Base-by-base conservation (phyloP, 2,888 invertebrate genomes). In the Stramonita haemastoma region DNA sequence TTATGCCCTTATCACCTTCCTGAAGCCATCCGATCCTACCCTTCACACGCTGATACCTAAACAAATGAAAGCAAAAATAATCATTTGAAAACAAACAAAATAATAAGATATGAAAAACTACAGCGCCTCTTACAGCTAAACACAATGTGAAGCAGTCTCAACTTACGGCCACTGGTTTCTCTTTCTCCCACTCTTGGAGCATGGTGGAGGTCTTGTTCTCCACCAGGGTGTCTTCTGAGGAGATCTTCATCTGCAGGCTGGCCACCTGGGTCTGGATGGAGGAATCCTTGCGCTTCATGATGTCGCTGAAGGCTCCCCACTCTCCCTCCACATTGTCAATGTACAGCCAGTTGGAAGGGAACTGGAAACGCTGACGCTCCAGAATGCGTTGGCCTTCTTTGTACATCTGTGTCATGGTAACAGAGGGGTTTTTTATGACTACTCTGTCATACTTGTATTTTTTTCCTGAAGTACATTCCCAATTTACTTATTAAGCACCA, bases 311-410 rank as follows among this genome's bases (percentile, higher is more conserved):
- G 0, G 99, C 99, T 85, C 98, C 98, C 99, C 99, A 99, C 97
- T 99, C 99, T 1, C 99, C 99, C 96, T 99, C 99, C 90, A 99
- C 98, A 95, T 99, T 99, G 96, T 99, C 99, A 83, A 99, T 99
- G 95, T 99, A 99, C 91, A 99, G 96, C 99, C 99, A 99, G 94
- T 97, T 98, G 87, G 97, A 97, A 22, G 99, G 99, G 96, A 99
- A 99, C 96, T 99, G 99, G 97, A 99, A 99, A 91, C 98, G 97
- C 96, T 99, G 99, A 87, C 99, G 97, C 96, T 99, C 99, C 90
- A 99, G 96, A 94, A 99, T 99, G 85, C 99, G 97, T 95, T 99
- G 99, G 15, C 99, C 99, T 96, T 99, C 99, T 93, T 98, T 97
- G 96, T 99, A 99, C 90, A 98, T 97, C 95, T 99, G 94, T 86